Base-by-base conservation (phyloP, 2,888 invertebrate genomes). In the Synanthedon andrenaeformis region DNA sequence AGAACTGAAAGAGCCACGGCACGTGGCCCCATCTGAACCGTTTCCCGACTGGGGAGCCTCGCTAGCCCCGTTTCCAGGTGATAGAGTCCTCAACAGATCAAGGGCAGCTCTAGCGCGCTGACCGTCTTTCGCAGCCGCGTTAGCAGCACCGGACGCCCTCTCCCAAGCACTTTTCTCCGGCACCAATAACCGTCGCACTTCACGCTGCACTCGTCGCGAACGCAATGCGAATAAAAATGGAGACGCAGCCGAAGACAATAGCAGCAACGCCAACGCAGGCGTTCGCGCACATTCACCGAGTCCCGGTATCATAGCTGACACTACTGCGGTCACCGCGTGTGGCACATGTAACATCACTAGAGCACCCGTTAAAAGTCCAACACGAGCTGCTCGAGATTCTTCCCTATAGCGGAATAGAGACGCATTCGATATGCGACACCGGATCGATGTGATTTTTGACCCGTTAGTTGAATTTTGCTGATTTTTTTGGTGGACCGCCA, bases 371-470 rank as follows among this genome's bases (percentile, higher is more conserved):
- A 86, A 65, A 42, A 86, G 70, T 52, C 86, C 86, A 53, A 96
- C 95, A 61, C 95, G 92, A 8, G 96, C 96, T 2, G 96, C 95
- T 60, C 96, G 90, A 62, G 95, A 94, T 82, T 96, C 96, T 73
- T 96, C 96, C 53, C 95, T 89, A 73, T 96, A 95, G 68, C 93
- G 90, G 79, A 95, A 95, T 58, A 94, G 88, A 51, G 94, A 94
- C 41, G 94, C 94, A 72, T 95, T 95, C 58, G 95, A 94, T 59
- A 96, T 93, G 53, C 94, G 90, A 74, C 94, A 92, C 55, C 93
- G 90, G 60, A 95, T 82, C 53, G 92, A 92, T 57, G 92, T 92
- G 67, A 95, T 93, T 71, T 91, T 90, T 57, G 91, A 91, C 55
- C 89, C 87, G 57, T 68, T 64, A 52, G 69, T 74, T 1, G 79